A percentile compares a stretch with the other conserved stretches of the same genome.
These are phyloP conservation scores for Hypocryptadius cinnamomeus DNA, from an alignment of 2,113 vertebrate genomes.

Conservation along the genomic window DNA sequence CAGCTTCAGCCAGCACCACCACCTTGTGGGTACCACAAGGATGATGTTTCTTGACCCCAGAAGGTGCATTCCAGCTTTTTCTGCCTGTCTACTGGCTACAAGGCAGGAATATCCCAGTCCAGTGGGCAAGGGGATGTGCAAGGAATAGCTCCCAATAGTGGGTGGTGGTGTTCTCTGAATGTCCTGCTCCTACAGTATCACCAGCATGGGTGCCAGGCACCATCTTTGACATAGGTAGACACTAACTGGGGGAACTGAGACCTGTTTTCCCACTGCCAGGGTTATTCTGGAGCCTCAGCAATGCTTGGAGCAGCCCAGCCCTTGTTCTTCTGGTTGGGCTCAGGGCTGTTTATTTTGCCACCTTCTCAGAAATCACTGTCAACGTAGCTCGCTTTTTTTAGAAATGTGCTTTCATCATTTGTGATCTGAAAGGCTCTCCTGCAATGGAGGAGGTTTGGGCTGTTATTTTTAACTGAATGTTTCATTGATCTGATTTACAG, in stretches of 20 bases:
- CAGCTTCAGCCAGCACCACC: background rate
- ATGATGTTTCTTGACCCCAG: background rate
- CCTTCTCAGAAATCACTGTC: background rate
- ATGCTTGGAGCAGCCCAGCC: background rate
- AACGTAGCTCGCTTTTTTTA: background rate
- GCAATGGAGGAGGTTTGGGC: constrained; percentile 10
- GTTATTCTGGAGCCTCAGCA: background rate
- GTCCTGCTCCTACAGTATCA: background rate
- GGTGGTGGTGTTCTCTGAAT: background rate
- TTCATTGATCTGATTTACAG: constrained; percentile 37
- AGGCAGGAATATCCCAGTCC: background rate
- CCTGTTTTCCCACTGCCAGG: background rate
- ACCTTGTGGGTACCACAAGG: background rate
- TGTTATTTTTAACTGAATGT: constrained; percentile 43
- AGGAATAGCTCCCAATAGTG: background rate
- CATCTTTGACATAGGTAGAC: background rate
- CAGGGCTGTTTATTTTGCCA: background rate
- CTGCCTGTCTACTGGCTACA: accelerated
- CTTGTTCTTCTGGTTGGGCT: background rate
- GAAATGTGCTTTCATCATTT: constrained; percentile 16
- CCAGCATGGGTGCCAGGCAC: background rate
- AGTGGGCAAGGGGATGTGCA: background rate
- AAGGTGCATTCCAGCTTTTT: background rate
- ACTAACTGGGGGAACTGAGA: background rate
- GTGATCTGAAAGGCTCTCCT: constrained; percentile 14